phyloP scores from a whole-genome alignment of 2,797 vertebrate genomes.

The Pangasius sanitwongsei region DNA sequence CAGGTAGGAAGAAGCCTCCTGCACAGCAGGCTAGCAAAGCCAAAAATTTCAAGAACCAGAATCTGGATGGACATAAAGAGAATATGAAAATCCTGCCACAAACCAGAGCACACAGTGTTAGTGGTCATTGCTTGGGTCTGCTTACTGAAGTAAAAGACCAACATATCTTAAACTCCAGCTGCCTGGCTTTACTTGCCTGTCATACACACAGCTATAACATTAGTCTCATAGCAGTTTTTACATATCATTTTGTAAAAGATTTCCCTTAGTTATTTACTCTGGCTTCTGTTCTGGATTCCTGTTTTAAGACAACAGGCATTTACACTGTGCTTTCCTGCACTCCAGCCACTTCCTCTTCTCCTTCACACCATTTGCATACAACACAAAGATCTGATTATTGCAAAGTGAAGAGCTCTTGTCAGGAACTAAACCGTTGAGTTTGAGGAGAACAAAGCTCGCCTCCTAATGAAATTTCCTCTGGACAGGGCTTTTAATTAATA shows the following conservation, averaged over 20 bases:
- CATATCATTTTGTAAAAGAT: neutral
- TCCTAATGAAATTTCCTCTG: constrained; percentile 38
- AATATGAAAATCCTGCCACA: neutral
- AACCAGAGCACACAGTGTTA: neutral
- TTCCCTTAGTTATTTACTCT: neutral
- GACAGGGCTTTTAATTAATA: constrained; percentile 55
- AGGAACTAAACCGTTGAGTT: constrained; percentile 23
- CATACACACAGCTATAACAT: neutral
- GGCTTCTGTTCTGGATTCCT: neutral
- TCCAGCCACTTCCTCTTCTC: constrained; percentile 25
- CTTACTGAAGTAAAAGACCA: neutral
- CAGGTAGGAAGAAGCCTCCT: constrained; percentile 92
- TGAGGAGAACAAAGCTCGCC: constrained; percentile 23
- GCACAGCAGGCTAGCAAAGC: constrained; percentile 86
- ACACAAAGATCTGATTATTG: constrained; percentile 58
- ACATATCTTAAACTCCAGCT: neutral
- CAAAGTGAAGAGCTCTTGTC: constrained; percentile 38
- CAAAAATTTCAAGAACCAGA: constrained; percentile 94
- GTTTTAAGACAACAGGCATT: neutral
- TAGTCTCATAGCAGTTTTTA: neutral
- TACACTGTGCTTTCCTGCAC: constrained; percentile 9
- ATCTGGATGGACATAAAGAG: constrained; percentile 72
- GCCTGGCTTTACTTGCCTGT: neutral
- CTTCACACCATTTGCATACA: constrained; percentile 49
- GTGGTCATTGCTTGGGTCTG: neutral